A percentile compares a stretch with the other conserved stretches of the same genome.
Evolutionary conservation across 2,113 vertebrate species (phyloP).

Genomic region (Polypterus bichir): DNA sequence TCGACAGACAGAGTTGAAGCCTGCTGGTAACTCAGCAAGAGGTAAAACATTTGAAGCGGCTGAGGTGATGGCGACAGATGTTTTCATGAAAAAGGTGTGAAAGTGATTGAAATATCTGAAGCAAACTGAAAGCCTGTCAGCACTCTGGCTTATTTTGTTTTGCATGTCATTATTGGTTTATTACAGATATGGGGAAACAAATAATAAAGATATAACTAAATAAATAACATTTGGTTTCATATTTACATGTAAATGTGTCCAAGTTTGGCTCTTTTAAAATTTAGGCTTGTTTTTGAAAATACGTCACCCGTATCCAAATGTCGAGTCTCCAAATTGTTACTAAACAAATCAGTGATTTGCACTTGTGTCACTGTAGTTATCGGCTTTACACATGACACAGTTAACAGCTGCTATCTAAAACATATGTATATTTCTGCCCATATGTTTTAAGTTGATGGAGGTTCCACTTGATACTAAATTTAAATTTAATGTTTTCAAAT

Average conservation of each 20-base stretch:
- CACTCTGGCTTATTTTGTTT: slow-evolving; percentile 67
- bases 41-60: slow-evolving; percentile 3
- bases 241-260: slow-evolving; percentile 65
- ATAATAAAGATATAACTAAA: slow-evolving; percentile 71
- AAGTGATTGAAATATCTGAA: slow-evolving; percentile 68
- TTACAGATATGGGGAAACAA: slow-evolving; percentile 73
- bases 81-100: slow-evolving; percentile 60
- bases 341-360: slow-evolving; percentile 73
- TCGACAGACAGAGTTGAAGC: no score
- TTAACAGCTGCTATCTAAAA: slow-evolving; percentile 72
- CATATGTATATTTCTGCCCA: slow-evolving; percentile 60
- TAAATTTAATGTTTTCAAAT: slow-evolving; percentile 69
- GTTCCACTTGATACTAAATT: slow-evolving; percentile 69
- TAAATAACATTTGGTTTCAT: slow-evolving; percentile 72
- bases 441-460: slow-evolving; percentile 78
- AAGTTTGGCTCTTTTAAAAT: slow-evolving; percentile 58
- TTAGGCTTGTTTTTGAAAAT: slow-evolving; percentile 57
- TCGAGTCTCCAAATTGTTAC: slow-evolving; percentile 61
- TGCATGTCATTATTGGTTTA: slow-evolving; percentile 14
- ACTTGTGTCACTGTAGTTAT: slow-evolving; percentile 64
- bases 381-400: slow-evolving; percentile 68
- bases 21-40: neutral
- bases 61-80: slow-evolving; percentile 45
- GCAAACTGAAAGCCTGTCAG: slow-evolving; percentile 68
- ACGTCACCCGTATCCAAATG: slow-evolving; percentile 54